Conservation (phyloP, 2,797 vertebrate species). For the Darevskia mixta region DNA sequence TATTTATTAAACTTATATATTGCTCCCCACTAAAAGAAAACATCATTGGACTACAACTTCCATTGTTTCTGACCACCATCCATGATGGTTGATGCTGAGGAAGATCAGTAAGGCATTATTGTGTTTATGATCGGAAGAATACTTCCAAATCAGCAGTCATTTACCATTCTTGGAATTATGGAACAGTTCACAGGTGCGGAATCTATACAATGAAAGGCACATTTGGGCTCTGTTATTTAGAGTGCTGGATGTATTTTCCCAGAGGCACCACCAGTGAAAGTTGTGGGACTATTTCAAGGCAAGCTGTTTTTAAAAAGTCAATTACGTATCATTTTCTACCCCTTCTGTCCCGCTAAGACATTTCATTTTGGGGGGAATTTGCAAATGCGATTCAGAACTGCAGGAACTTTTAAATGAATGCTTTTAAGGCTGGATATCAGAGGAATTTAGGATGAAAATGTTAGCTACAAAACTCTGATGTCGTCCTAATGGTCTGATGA, state of each 20-base stretch:
- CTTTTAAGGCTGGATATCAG: slow-evolving; percentile 36
- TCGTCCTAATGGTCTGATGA: slow-evolving; percentile 19
- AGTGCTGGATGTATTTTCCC: background rate
- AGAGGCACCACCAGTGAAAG: background rate
- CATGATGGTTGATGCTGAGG: too few species aligned
- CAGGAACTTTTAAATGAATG: slow-evolving; percentile 14
- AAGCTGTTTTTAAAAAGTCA: background rate
- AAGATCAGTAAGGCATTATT: background rate
- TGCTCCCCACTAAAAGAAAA: too few species aligned
- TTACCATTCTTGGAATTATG: background rate
- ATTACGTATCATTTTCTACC: slow-evolving; percentile 17
- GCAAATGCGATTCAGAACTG: slow-evolving; percentile 21
- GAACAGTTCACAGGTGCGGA: background rate
- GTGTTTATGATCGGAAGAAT: background rate
- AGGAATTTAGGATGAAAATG: slow-evolving; percentile 42
- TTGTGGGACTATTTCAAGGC: background rate
- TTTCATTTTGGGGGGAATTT: slow-evolving; percentile 18
- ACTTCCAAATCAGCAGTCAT: background rate
- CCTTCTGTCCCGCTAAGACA: background rate
- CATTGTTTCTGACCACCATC: too few species aligned
- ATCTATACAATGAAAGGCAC: background rate
- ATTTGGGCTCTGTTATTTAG: background rate
- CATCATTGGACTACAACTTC: too few species aligned
- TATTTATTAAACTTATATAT: background rate
- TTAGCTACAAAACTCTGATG: slow-evolving; percentile 37